Evolutionary conservation across 2,888 invertebrate species (phyloP).

Genomic region (Sinelater perroti): DNA sequence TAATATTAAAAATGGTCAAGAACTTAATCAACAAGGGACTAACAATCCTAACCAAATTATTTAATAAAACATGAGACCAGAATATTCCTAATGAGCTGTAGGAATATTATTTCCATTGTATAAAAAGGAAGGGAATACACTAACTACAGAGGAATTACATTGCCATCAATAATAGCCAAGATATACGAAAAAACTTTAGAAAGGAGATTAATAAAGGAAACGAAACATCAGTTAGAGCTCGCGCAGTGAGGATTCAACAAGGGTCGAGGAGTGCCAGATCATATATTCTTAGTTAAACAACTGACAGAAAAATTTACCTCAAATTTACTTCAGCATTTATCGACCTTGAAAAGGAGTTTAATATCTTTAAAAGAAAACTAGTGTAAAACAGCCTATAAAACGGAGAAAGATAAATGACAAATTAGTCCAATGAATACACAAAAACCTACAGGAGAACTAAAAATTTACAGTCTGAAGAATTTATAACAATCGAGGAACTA

Average conservation of each 20-base stretch:
- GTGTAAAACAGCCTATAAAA: conserved; percentile 1
- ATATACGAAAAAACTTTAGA: not conserved
- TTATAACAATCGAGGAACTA: conserved; percentile 17
- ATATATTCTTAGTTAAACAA: conserved; percentile 23
- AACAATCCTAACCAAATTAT: too few species aligned
- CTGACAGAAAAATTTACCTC: conserved; percentile 10
- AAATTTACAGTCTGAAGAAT: conserved; percentile 23
- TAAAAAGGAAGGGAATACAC: too few species aligned
- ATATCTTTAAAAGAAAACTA: conserved; percentile 2
- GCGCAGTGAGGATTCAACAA: conserved; percentile 25
- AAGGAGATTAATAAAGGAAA: conserved; percentile 1
- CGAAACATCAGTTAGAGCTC: conserved; percentile 10
- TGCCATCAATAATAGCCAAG: conserved; percentile 13
- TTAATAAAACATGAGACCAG: too few species aligned
- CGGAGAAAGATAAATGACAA: conserved; percentile 2
- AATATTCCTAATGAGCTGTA: too few species aligned
- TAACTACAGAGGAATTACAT: too few species aligned
- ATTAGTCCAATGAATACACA: conserved; percentile 9
- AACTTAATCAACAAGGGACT: too few species aligned
- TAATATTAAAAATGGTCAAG: too few species aligned
- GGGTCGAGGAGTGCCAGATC: conserved; percentile 15
- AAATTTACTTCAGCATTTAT: conserved; percentile 15
- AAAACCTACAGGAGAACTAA: conserved; percentile 11
- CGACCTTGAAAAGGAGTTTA: conserved; percentile 14
- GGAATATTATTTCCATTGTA: too few species aligned